A percentile compares a stretch with the other conserved stretches of the same genome.
Conservation (phyloP, 2,113 vertebrate genomes). For the Uropsilus gracilis region DNA sequence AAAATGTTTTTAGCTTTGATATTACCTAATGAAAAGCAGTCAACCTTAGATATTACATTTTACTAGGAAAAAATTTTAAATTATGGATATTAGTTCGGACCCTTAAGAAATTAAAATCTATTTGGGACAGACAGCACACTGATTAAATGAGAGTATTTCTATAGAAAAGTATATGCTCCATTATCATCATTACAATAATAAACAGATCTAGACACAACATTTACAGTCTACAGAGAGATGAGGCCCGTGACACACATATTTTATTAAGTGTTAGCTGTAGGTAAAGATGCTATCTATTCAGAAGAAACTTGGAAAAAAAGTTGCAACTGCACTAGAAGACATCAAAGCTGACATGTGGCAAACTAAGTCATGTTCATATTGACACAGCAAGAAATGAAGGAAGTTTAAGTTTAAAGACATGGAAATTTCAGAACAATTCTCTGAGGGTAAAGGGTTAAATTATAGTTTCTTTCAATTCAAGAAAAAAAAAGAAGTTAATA, state of each 20-base stretch:
- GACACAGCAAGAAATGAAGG: constrained; percentile 37
- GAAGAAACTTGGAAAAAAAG: neutral
- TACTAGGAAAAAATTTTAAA: neutral
- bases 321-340: neutral
- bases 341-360: neutral
- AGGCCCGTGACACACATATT: neutral
- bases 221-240: neutral
- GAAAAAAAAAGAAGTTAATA: constrained; percentile 67
- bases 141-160: constrained; percentile 8
- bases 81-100: neutral
- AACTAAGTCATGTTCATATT: constrained; percentile 25
- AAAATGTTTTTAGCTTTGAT: too few species aligned
- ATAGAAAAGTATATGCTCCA: neutral
- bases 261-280: neutral
- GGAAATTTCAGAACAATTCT: constrained; percentile 36
- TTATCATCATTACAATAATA: constrained; percentile 30
- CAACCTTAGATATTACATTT: constrained; percentile 3
- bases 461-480: constrained; percentile 44
- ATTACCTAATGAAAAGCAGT: neutral
- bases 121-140: neutral
- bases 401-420: constrained; percentile 21
- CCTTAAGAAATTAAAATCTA: neutral
- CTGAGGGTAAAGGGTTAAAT: constrained; percentile 5
- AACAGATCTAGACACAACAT: neutral
- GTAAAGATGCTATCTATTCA: neutral